A percentile compares a stretch with the other conserved stretches of the same genome.
Evolutionary conservation across 2,888 invertebrate species (phyloP).

Genomic region (Phoenoteleia sp.): DNA sequence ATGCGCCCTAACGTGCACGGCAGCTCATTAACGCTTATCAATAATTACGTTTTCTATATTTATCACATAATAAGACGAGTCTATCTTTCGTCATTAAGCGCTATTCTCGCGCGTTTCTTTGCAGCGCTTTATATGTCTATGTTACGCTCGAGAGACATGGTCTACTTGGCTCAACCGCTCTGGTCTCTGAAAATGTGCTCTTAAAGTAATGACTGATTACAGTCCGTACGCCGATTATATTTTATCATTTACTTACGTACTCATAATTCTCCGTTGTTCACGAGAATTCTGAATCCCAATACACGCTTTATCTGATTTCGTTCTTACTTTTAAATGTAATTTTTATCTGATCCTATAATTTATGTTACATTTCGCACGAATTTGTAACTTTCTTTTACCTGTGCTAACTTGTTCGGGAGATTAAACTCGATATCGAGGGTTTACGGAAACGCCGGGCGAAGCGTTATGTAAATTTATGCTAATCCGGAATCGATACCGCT

Average conservation of each 20-base stretch:
- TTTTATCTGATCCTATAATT: slow-evolving; percentile 62
- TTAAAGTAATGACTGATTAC: slow-evolving; percentile 64
- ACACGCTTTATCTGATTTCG: slow-evolving; percentile 40
- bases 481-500: slow-evolving; percentile 45
- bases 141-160: slow-evolving; percentile 68
- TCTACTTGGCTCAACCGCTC: slow-evolving; percentile 70
- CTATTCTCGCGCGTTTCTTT: slow-evolving; percentile 74
- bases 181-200: slow-evolving; percentile 55
- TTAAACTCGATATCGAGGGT: slow-evolving; percentile 25
- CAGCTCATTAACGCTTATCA: slow-evolving; percentile 85
- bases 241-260: slow-evolving; percentile 52
- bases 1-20: slow-evolving; percentile 78
- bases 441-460: slow-evolving; percentile 5
- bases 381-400: slow-evolving; percentile 54
- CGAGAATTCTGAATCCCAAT: slow-evolving; percentile 41
- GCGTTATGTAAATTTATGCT: slow-evolving; percentile 56
- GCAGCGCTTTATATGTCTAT: slow-evolving; percentile 59
- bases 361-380: slow-evolving; percentile 43
- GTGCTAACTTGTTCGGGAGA: slow-evolving; percentile 5
- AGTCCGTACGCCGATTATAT: slow-evolving; percentile 27
- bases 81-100: slow-evolving; percentile 83
- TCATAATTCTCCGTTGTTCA: slow-evolving; percentile 42
- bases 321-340: slow-evolving; percentile 28
- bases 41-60: slow-evolving; percentile 85
- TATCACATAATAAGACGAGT: slow-evolving; percentile 83